Evolutionary conservation across 2,888 invertebrate species (phyloP), one percentile per base, ranked within the genome.

Genomic region (Xestobium rufovillosum): DNA sequence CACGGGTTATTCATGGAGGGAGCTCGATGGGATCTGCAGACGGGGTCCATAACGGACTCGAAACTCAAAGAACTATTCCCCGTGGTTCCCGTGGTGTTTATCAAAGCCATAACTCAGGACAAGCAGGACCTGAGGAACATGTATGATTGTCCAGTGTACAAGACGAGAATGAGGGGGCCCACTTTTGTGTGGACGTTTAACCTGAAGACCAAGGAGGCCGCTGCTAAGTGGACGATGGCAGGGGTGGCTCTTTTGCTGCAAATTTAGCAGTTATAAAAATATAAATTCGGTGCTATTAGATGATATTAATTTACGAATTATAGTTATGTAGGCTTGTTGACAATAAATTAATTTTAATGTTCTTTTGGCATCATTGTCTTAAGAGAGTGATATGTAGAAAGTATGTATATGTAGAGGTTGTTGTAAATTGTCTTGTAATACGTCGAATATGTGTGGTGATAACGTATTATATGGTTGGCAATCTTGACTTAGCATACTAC

Each of bases 101-200:
- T 94, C 51, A 88, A 83, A 63, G 88, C 86, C 1, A 81, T 86
- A 33, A 84, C 84, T 0, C 82, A 84, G 59, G 94, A 95, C 64
- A 88, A 94, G 59, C 86, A 87, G 62, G 94, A 95, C 52, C 67
- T 77, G 10, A 76, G 86, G 48, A 90, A 85, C 60, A 75, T 88
- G 46, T 94, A 92, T 65, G 89, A 89, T 57, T 94, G 92, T 62
- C 92, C 94, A 4, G 85, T 94, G 3, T 95, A 95, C 65, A 92
- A 92, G 68, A 94, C 91, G 8, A 75, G 80, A 48, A 75, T 76
- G 60, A 75, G 95, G 35, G 95, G 94, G 0, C 86, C 85, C 1
- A 95, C 94, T 0, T 96, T 80, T 57, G 90, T 96, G 8, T 95
- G 94, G 94, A 92, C 92, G 0, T 95, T 96, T 61, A 91, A 91